phyloP scores from a whole-genome alignment of 2,797 vertebrate species.

The Manis pentadactyla region DNA sequence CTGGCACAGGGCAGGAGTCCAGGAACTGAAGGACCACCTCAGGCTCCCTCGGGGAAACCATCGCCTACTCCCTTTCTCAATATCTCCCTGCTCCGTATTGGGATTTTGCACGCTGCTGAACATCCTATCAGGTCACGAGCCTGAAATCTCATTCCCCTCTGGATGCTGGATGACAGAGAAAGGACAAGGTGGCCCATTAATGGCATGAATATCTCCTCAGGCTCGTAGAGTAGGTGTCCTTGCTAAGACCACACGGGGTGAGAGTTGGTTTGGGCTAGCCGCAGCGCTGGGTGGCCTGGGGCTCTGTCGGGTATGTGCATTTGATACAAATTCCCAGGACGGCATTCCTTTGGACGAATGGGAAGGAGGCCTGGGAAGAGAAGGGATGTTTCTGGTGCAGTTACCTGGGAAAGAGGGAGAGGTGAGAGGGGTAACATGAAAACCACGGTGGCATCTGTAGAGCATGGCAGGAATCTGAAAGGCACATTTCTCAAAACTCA shows the following conservation, averaged over 20 bases:
- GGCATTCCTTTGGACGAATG: neutral
- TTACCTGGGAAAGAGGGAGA: neutral
- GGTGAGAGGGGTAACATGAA: fast-evolving
- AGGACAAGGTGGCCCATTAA: neutral
- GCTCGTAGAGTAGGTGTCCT: neutral
- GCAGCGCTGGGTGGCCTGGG: neutral
- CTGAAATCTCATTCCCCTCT: neutral
- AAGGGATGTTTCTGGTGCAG: neutral
- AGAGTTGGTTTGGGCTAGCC: neutral
- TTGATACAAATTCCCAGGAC: neutral
- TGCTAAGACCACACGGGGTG: neutral
- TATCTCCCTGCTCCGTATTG: neutral
- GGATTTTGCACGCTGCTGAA: neutral
- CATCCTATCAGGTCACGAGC: neutral
- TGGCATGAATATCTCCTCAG: neutral
- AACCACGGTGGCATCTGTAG: neutral
- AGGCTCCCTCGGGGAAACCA: neutral
- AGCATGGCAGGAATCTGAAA: neutral
- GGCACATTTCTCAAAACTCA: neutral
- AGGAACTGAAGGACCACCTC: neutral
- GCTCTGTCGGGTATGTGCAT: neutral
- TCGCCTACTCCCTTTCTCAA: neutral
- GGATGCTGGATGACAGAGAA: neutral
- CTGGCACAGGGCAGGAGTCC: neutral
- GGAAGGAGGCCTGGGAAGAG: neutral